These are phyloP conservation scores for Meloe dianella DNA, from an alignment of 2,888 invertebrate species.

Conservation along the genomic window DNA sequence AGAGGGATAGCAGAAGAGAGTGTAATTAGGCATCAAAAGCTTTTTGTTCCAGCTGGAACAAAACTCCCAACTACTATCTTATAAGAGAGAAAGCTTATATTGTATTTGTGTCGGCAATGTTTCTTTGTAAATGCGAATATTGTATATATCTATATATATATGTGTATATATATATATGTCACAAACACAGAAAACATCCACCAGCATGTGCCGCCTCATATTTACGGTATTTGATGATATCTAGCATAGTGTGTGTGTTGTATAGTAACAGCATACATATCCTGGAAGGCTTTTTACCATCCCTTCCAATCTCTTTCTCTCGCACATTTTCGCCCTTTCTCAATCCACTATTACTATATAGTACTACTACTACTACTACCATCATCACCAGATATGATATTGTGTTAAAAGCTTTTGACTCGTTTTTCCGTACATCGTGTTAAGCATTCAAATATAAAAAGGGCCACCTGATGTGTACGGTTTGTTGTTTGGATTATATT, in stretches of 20 bases:
- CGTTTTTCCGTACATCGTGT: background rate
- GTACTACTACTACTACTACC: too few species aligned
- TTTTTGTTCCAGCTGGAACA: conserved; percentile 24
- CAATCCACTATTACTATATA: background rate
- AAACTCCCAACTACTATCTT: background rate
- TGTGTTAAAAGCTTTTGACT: conserved; percentile 8
- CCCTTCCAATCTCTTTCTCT: background rate
- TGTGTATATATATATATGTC: background rate
- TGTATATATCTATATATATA: background rate
- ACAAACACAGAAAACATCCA: background rate
- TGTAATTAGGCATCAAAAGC: conserved; percentile 33
- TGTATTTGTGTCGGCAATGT: conserved; percentile 5
- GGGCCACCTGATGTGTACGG: too few species aligned
- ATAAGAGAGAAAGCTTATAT: conserved; percentile 9
- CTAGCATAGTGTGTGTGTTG: background rate
- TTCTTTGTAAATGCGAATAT: background rate
- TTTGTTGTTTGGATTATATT: too few species aligned
- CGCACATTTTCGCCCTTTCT: background rate
- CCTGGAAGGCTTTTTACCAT: background rate
- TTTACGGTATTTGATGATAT: conserved; percentile 10
- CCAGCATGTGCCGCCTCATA: background rate
- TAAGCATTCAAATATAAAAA: too few species aligned
- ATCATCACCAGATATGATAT: too few species aligned
- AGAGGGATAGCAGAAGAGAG: background rate
- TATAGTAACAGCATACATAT: background rate